Evolutionary conservation across 1,140 invertebrate species (phyloP).

Genomic region (Phthorimaea operculella): DNA sequence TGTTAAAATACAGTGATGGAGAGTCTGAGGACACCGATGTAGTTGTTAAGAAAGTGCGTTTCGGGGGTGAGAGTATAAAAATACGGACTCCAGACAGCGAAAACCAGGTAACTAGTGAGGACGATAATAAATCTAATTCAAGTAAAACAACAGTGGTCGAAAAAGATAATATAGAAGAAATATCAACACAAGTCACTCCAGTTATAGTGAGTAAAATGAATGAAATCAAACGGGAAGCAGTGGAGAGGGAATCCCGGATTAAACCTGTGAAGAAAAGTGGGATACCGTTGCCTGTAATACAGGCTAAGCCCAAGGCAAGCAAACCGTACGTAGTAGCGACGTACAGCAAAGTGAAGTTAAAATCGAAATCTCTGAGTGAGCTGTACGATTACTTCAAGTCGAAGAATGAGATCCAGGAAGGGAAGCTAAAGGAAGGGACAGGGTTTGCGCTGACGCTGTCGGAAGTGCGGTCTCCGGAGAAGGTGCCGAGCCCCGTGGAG

Average conservation of each 20-base stretch:
- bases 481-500: conserved; percentile 56
- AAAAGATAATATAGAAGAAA: conserved; percentile 30
- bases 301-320: conserved; percentile 36
- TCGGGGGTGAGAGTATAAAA: conserved; percentile 85
- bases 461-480: conserved; percentile 59
- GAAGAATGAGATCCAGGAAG: conserved; percentile 41
- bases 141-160: conserved; percentile 23
- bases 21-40: conserved; percentile 69
- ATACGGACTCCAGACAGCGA: conserved; percentile 85
- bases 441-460: conserved; percentile 47
- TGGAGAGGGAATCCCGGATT: conserved; percentile 26
- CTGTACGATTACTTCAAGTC: conserved; percentile 63
- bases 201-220: conserved; percentile 46
- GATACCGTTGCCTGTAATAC: conserved; percentile 55
- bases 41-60: conserved; percentile 76
- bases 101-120: conserved; percentile 65
- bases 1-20: conserved; percentile 69
- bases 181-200: conserved; percentile 25
- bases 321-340: conserved; percentile 24
- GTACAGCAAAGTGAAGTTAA: conserved; percentile 46
- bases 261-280: conserved; percentile 43
- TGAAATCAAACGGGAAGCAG: conserved; percentile 44
- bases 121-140: conserved; percentile 43
- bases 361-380: conserved; percentile 64
- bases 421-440: conserved; percentile 32